A percentile compares a stretch with the other conserved stretches of the same genome.
Evolutionary conservation across 2,888 invertebrate species (phyloP).

Genomic region (Drosophila paracracens): DNA sequence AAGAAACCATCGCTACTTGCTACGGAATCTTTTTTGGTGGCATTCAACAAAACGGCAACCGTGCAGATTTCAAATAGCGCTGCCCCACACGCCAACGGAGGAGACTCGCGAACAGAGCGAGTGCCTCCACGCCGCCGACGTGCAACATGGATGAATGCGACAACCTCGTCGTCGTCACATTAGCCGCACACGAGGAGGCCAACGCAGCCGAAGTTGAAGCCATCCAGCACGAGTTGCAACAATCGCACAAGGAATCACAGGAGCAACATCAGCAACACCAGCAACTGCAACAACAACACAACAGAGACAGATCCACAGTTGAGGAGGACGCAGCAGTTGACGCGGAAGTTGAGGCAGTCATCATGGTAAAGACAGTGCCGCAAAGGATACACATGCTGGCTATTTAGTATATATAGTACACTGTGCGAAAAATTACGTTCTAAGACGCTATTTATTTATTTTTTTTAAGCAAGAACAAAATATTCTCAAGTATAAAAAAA

Average conservation of each 20-base stretch:
- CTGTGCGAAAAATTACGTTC: constrained; percentile 4
- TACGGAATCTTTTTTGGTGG: constrained; percentile 15
- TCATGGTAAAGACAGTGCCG: constrained; percentile 61
- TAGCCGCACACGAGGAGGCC: constrained; percentile 81
- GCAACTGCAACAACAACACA: constrained; percentile 7
- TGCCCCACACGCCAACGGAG: constrained; percentile 42
- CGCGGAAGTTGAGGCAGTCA: constrained; percentile 76
- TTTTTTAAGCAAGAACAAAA: not conserved
- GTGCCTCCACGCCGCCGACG: constrained; percentile 70
- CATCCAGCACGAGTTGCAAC: constrained; percentile 45
- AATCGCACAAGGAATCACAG: constrained; percentile 43
- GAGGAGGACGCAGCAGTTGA: constrained; percentile 70
- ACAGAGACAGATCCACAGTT: constrained; percentile 11
- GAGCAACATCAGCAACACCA: constrained; percentile 23
- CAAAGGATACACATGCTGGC: constrained; percentile 1
- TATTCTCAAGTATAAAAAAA: not conserved
- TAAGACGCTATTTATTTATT: not conserved
- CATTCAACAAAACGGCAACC: constrained; percentile 51
- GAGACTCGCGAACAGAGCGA: constrained; percentile 77
- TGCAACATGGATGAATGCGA: constrained; percentile 86
- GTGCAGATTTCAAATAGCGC: constrained; percentile 50
- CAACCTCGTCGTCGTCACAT: constrained; percentile 84
- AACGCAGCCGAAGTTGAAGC: constrained; percentile 25
- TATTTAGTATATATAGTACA: constrained; percentile 1
- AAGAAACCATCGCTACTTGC: constrained; percentile 2